Evolutionary conservation across 2,113 vertebrate species (phyloP), one percentile per base, ranked within the genome.

Genomic region (Eudorcas thomsonii): DNA sequence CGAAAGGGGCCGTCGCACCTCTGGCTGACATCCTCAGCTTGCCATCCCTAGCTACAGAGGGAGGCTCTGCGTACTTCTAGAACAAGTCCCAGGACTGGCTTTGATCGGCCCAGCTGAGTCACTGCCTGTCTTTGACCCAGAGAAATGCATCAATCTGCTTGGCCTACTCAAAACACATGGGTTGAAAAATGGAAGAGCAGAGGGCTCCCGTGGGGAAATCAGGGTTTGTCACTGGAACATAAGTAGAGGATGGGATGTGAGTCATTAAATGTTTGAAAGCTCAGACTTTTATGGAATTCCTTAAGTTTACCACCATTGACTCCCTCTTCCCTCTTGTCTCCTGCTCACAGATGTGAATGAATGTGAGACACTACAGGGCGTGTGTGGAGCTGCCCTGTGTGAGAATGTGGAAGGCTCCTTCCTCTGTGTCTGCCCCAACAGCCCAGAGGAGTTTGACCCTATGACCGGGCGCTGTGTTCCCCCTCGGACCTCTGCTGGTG

Each of bases 341-440:
- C 52, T 86, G 85, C 82, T 93, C 84, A 23, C 96, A 99, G 99
- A 99, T 59, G 99, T 99, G 96, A 99, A 99, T 3, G 99, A 99
- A 97, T 99, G 99, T 95, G 99, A 98, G 94, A 99, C 99, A 0
- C 98, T 99, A 36, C 98, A 98, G 52, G 99, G 99, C 0, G 99
- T 99, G 64, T 99, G 99, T 26, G 99, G 99, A 3, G 93, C 99
- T 0, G 99, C 99, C 0, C 98, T 98, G 0, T 99, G 99, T 78
- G 99, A 99, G 97, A 99, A 99, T 7, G 98, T 99, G 0, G 99
- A 99, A 62, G 99, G 99, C 6, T 99, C 99, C 96, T 99, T 99
- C 98, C 98, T 99, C 82, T 99, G 99, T 60, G 99, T 99, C 86
- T 99, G 99, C 87, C 99, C 99, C 50, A 95, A 89, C 11, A 94